Conservation (phyloP, 2,113 vertebrate genomes). For the Salvator merianae region DNA sequence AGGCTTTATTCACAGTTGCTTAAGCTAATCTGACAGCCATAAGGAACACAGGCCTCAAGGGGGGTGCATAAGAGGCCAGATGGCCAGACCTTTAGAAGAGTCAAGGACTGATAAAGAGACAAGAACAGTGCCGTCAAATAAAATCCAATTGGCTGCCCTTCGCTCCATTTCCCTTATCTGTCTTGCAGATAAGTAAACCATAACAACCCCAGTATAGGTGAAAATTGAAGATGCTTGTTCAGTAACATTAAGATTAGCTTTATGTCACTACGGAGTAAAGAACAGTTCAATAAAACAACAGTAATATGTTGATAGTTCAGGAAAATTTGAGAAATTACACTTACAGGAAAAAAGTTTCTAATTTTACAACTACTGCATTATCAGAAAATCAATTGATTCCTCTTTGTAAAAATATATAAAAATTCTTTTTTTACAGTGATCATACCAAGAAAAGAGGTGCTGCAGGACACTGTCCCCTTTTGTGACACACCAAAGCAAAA, state of each 20-base stretch:
- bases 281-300: not conserved
- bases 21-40: not conserved
- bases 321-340: too few species aligned
- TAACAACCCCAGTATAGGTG: not conserved
- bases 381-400: not conserved
- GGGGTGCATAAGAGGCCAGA: constrained; percentile 17
- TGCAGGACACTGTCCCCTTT: constrained; percentile 67
- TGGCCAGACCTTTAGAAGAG: not conserved
- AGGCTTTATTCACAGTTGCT: not conserved
- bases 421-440: constrained; percentile 58
- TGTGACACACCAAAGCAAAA: constrained; percentile 59
- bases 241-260: not conserved
- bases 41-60: not conserved
- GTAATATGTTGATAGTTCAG: not conserved
- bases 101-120: not conserved
- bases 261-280: not conserved
- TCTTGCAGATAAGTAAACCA: too few species aligned
- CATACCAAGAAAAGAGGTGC: constrained; percentile 67
- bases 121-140: not conserved
- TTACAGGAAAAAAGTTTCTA: not conserved
- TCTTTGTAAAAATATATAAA: constrained; percentile 16
- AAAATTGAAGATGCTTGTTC: not conserved
- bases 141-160: not conserved
- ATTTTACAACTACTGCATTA: not conserved
- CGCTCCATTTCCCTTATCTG: not conserved